These are phyloP conservation scores for Hafferia zeledoni DNA, from an alignment of 2,797 vertebrate species.

Conservation along the genomic window DNA sequence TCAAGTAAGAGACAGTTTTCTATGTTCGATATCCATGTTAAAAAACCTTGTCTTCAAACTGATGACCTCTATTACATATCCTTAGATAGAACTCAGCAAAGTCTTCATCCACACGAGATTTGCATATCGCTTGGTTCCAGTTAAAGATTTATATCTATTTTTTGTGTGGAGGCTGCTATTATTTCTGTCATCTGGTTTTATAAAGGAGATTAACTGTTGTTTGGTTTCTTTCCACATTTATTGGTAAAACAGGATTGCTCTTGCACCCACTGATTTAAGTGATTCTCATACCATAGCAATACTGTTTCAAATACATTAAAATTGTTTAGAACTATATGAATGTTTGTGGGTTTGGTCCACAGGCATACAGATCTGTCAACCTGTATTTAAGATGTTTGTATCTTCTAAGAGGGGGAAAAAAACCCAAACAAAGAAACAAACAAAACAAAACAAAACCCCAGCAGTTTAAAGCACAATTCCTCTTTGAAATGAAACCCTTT, in stretches of 20 bases:
- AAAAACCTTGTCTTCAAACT: background rate
- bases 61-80: background rate
- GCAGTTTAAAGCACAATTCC: background rate
- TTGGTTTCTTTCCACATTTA: background rate
- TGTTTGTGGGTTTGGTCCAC: background rate
- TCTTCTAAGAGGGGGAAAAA: background rate
- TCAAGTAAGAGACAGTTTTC: background rate
- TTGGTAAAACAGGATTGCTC: background rate
- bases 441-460: fast-evolving
- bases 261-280: background rate
- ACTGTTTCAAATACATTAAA: background rate
- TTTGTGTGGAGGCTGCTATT: background rate
- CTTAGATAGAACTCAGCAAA: background rate
- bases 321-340: background rate
- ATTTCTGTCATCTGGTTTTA: background rate
- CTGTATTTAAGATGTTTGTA: background rate
- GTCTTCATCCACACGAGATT: background rate
- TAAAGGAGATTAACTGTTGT: background rate
- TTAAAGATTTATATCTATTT: background rate
- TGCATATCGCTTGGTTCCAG: background rate
- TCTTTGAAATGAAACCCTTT: background rate
- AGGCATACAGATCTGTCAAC: background rate
- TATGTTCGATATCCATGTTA: background rate
- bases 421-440: background rate
- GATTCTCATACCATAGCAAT: background rate